phyloP scores from a whole-genome alignment of 2,113 vertebrate genomes.

The Pterocles gutturalis region DNA sequence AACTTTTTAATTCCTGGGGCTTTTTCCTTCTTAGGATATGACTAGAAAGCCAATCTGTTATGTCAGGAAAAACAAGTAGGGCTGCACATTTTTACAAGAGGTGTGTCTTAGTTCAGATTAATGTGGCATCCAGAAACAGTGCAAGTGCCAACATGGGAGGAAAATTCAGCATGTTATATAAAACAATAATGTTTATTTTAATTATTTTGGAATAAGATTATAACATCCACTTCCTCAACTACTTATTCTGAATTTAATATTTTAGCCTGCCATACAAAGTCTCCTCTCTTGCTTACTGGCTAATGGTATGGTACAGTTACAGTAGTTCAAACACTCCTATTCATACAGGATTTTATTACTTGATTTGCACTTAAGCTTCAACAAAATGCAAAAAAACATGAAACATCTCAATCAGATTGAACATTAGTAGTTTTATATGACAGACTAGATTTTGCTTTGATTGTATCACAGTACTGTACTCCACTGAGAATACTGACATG shows the following conservation, averaged over 20 bases:
- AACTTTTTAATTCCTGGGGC: not conserved
- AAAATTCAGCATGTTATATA: not conserved
- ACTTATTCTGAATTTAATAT: not conserved
- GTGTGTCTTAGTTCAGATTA: slow-evolving; percentile 24
- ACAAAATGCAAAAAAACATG: not conserved
- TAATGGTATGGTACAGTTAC: not conserved
- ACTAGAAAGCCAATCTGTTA: not conserved
- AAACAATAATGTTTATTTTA: not conserved
- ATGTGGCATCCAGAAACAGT: not conserved
- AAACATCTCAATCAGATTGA: not conserved
- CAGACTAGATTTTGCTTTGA: not conserved
- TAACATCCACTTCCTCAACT: not conserved
- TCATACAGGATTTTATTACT: not conserved
- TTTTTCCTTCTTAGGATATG: not conserved
- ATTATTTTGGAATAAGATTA: not conserved
- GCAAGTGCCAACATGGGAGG: not conserved
- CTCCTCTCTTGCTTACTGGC: not conserved
- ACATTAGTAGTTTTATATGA: not conserved
- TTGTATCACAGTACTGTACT: not conserved
- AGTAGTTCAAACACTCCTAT: not conserved
- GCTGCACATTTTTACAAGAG: slow-evolving; percentile 33
- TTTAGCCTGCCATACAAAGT: not conserved
- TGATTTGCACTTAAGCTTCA: not conserved
- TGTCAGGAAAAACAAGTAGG: not conserved
- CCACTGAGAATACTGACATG: not conserved